These are phyloP conservation scores for Troglohyphantes excavatus DNA, from an alignment of 2,888 invertebrate genomes.

Conservation along the genomic window DNA sequence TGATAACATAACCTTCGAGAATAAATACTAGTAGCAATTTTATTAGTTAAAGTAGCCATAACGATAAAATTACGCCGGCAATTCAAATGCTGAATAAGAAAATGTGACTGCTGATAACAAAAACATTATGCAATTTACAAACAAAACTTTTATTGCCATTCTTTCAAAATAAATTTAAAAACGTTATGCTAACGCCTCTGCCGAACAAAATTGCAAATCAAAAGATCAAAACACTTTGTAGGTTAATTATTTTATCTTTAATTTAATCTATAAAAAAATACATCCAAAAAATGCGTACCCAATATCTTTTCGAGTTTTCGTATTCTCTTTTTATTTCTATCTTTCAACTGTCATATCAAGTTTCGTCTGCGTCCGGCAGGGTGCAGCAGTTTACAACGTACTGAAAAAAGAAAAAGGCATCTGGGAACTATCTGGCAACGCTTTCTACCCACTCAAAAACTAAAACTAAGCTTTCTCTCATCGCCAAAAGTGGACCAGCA, in stretches of 20 bases:
- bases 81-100: not conserved
- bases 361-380: constrained; percentile 9
- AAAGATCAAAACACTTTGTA: too few species aligned
- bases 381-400: constrained; percentile 7
- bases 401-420: constrained; percentile 36
- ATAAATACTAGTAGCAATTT: not conserved
- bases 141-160: constrained; percentile 18
- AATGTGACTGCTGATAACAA: not conserved
- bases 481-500: not conserved
- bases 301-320: not conserved
- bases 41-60: constrained; percentile 7
- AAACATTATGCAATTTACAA: constrained; percentile 7
- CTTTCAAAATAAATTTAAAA: too few species aligned
- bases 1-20: not conserved
- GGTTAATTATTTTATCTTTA: too few species aligned
- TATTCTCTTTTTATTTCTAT: not conserved
- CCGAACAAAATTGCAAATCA: too few species aligned
- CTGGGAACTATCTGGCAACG: constrained; percentile 36
- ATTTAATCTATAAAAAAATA: not conserved
- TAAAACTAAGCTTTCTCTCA: not conserved
- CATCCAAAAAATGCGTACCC: not conserved
- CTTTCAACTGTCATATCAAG: not conserved
- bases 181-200: too few species aligned
- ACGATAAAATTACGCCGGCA: not conserved
- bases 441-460: constrained; percentile 14